Conservation (phyloP, 2,113 vertebrate genomes). For the Cyphomyrus discorhynchus region DNA sequence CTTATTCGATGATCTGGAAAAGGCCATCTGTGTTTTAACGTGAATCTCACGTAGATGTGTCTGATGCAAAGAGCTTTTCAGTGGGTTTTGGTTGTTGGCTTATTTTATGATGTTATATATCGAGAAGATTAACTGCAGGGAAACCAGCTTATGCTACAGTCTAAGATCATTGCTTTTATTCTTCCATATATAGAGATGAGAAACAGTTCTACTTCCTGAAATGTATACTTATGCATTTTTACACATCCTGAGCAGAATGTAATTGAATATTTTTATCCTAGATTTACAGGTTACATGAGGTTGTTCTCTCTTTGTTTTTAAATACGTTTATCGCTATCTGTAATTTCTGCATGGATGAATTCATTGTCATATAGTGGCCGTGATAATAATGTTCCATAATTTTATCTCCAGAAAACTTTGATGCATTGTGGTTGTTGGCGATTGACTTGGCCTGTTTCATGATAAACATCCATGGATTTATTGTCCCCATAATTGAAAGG, state of each 20-base stretch:
- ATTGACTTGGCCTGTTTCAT: neutral
- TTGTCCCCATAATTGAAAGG: neutral
- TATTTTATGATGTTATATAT: neutral
- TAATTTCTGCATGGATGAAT: neutral
- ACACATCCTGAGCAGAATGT: neutral
- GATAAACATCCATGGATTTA: neutral
- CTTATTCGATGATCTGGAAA: conserved; percentile 9
- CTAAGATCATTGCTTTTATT: neutral
- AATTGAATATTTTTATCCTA: neutral
- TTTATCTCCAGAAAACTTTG: neutral
- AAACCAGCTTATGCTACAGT: neutral
- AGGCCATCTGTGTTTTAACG: neutral
- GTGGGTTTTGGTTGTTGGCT: neutral
- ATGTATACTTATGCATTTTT: neutral
- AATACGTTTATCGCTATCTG: neutral
- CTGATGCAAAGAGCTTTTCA: neutral
- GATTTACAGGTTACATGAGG: neutral
- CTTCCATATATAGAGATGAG: neutral
- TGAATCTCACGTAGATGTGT: neutral
- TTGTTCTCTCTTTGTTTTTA: neutral
- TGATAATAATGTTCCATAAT: neutral
- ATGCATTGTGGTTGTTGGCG: neutral
- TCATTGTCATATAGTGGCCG: neutral
- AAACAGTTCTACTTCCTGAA: neutral
- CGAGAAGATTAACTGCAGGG: neutral